Evolutionary conservation across 1,140 invertebrate species (phyloP), one percentile per base, ranked within the genome.

Genomic region (Pseudomyrmex flavicornis): DNA sequence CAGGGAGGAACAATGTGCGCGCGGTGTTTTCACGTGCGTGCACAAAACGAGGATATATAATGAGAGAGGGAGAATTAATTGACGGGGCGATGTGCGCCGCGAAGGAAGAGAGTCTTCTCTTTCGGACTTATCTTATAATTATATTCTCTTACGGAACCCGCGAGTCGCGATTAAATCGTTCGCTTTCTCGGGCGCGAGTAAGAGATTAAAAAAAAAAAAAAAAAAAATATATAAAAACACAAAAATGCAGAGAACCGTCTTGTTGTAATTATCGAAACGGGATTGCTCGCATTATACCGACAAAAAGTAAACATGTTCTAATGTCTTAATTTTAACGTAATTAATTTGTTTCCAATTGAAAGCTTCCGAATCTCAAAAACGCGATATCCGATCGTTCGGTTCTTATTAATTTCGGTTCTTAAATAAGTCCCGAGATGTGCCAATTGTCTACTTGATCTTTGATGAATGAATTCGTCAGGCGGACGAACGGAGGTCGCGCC

Each of bases 401-500:
- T 35, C 7, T 35, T 35, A 35, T 35, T 35, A n/a, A n/a, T n/a
- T 35, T 35, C 0, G 35, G 35, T 7, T 35, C 7, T 35, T 35
- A 35, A 35, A 4, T 5, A 35, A 7, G 35, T 35, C 0, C 13
- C 50, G 13, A 52, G 9, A 52, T 52, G 50, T 13, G 13, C 3
- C 1, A 13, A 52, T 52, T 13, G 50, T 35, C 35, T 17, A 44
- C 54, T 54, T 65, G 8, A 5, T 26, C 26, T 48, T 63, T 44
- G 22, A 62, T 74, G 59, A 88, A 76, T 84, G 84, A 80, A 35
- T 85, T 74, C 83, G 85, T 74, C 35, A 35, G 76, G 52, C 70
- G 82, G 58, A 70, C 63, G 35, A 75, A 63, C 54, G 50, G 63
- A 35, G 35, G 35, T 13, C 68, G 69, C 58, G 69, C 58, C 83